Percentiles rank a stretch among this genome's conserved stretches.
These are phyloP conservation scores for Sphaeramia orbicularis DNA, from an alignment of 2,797 vertebrate genomes.

Conservation along the genomic window DNA sequence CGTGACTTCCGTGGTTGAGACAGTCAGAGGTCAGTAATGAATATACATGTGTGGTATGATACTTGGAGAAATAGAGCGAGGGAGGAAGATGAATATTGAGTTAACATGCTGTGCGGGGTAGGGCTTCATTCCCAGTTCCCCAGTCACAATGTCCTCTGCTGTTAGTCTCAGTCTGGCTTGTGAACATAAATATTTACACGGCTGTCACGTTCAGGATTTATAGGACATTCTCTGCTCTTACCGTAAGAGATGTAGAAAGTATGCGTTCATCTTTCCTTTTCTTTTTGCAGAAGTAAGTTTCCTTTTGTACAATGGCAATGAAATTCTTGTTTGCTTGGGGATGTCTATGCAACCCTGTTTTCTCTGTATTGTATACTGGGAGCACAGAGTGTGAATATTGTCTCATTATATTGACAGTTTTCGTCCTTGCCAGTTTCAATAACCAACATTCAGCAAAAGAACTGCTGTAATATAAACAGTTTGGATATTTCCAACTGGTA, in stretches of 20 bases:
- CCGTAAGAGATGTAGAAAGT: constrained; percentile 68
- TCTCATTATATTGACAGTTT: constrained; percentile 80
- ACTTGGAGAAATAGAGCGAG: constrained; percentile 70
- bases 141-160: constrained; percentile 77
- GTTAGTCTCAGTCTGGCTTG: constrained; percentile 74
- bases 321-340: constrained; percentile 65
- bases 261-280: constrained; percentile 56
- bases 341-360: constrained; percentile 54
- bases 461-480: constrained; percentile 69
- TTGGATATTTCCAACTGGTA: constrained; percentile 67
- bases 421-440: constrained; percentile 73
- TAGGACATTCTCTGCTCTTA: constrained; percentile 67
- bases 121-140: constrained; percentile 67
- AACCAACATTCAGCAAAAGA: constrained; percentile 68
- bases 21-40: constrained; percentile 81
- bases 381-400: constrained; percentile 71
- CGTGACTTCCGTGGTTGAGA: constrained; percentile 57
- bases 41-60: constrained; percentile 81
- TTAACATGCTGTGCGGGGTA: constrained; percentile 67
- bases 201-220: constrained; percentile 78
- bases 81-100: constrained; percentile 80
- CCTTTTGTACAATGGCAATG: constrained; percentile 56
- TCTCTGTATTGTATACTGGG: constrained; percentile 59
- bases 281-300: constrained; percentile 52
- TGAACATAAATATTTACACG: constrained; percentile 84